Conservation (phyloP, 2,113 vertebrate species). For the Cacatua alba region DNA sequence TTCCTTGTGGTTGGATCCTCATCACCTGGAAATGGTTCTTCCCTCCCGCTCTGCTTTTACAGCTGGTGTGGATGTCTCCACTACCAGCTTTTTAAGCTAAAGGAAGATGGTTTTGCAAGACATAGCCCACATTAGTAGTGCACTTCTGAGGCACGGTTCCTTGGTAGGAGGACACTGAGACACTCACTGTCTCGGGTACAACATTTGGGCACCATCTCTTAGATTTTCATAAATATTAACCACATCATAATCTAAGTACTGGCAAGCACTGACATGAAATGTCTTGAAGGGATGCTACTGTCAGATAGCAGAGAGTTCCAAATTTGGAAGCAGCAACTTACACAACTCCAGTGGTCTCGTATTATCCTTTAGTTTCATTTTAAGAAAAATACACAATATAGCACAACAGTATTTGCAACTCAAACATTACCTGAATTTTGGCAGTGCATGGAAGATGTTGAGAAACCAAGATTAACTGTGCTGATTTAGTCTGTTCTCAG, state of each 20-base stretch:
- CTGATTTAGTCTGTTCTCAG: background rate
- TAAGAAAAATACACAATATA: background rate
- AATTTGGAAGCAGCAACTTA: background rate
- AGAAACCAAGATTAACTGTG: background rate
- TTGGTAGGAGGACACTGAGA: background rate
- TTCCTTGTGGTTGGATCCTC: background rate
- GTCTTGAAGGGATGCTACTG: background rate
- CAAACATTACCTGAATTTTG: background rate
- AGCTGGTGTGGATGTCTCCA: rapidly evolving
- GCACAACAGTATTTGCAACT: background rate
- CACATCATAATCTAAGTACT: background rate
- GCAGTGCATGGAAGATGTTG: background rate
- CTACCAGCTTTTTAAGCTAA: background rate
- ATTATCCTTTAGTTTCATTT: background rate
- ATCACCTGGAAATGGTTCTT: background rate
- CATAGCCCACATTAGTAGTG: background rate
- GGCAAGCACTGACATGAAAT: background rate
- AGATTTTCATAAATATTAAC: background rate
- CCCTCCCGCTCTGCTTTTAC: background rate
- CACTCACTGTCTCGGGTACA: no score
- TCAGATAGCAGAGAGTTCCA: background rate
- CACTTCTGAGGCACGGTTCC: background rate
- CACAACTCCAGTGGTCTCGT: background rate
- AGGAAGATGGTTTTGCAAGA: background rate
- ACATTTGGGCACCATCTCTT: background rate